Evolutionary conservation across 30 jellyfish, hydroid and myxozoan genomes (phyloP).

Genomic region (Chironex yamaguchii): DNA sequence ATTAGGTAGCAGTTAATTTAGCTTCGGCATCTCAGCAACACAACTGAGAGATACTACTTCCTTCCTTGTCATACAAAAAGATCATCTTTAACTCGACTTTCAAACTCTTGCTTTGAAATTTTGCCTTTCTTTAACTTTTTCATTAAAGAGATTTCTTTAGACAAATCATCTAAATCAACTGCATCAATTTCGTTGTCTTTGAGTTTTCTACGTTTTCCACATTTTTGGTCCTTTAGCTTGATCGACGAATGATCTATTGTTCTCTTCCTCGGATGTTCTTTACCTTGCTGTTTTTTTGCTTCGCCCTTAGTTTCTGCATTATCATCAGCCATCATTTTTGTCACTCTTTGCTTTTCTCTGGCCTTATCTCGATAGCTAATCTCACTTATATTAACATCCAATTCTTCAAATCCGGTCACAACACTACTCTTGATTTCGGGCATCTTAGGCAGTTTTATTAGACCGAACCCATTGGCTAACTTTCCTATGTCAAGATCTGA

Average conservation of each 20-base stretch:
- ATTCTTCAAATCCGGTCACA: slow-evolving; percentile 46
- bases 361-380: slow-evolving; percentile 78
- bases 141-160: slow-evolving; percentile 81
- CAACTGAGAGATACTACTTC: too few species aligned
- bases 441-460: slow-evolving; percentile 95
- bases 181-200: slow-evolving; percentile 52
- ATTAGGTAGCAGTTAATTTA: too few species aligned
- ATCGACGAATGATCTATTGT: background rate
- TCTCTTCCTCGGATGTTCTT: slow-evolving; percentile 34
- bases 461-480: slow-evolving; percentile 92
- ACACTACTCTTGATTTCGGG: slow-evolving; percentile 86
- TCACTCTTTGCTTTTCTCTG: slow-evolving; percentile 79
- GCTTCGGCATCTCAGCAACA: too few species aligned
- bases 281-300: slow-evolving; percentile 71
- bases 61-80: too few species aligned
- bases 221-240: background rate
- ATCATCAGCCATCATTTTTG: slow-evolving; percentile 21
- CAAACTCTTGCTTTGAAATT: slow-evolving; percentile 83
- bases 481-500: slow-evolving; percentile 82
- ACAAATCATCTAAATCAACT: slow-evolving; percentile 82
- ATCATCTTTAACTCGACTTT: slow-evolving; percentile 61
- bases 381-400: slow-evolving; percentile 50
- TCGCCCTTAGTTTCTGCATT: background rate
- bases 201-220: slow-evolving; percentile 66
- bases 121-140: slow-evolving; percentile 85